Evolutionary conservation across 2,797 vertebrate genomes (phyloP), one percentile per base, ranked within the genome.

Genomic region (Coracias cyanogaster): DNA sequence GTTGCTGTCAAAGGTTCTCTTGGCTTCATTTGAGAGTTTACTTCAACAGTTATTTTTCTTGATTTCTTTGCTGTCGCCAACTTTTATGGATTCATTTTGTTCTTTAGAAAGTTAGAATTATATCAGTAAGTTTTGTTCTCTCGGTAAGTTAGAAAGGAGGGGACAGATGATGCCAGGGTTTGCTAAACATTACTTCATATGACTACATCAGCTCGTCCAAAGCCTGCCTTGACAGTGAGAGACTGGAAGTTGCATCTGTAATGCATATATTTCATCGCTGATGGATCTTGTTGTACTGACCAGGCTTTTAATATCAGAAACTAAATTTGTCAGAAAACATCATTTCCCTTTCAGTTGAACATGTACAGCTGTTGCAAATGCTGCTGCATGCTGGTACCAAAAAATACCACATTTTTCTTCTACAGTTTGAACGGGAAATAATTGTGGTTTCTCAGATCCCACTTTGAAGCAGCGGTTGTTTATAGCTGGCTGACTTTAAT

Each of bases 371-470:
- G 74, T 64, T 94, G 82, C 71, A 65, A 91, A 80, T 29, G 12
- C 31, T 67, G 67, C 52, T 92, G 72, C 12, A 0, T 78, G 62
- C 72, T 65, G 58, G 69, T 90, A 91, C 62, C 31, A 70, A 65
- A 89, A 92, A 83, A 46, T n/a, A 46, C 67, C 92, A 48, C 25
- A 15, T 81, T 95, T 89, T 84, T 81, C 65, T 86, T 92, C 64
- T 93, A 54, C 94, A 83, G 84, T 92, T 96, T 93, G 84, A 93
- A 94, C 1, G 14, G 89, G 82, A 93, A 96, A 91, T 96, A 89
- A 81, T 81, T 97, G 89, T 93, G 93, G 96, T 91, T 96, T 92
- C 79, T 92, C 48, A 83, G 86, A 91, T 77, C 82, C 71, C 78
- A 15, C 91, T 94, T 94, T 90, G 96, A 94, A 96, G 87, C 22